Conservation (phyloP, 2,113 vertebrate genomes). For the Pavo muticus region DNA sequence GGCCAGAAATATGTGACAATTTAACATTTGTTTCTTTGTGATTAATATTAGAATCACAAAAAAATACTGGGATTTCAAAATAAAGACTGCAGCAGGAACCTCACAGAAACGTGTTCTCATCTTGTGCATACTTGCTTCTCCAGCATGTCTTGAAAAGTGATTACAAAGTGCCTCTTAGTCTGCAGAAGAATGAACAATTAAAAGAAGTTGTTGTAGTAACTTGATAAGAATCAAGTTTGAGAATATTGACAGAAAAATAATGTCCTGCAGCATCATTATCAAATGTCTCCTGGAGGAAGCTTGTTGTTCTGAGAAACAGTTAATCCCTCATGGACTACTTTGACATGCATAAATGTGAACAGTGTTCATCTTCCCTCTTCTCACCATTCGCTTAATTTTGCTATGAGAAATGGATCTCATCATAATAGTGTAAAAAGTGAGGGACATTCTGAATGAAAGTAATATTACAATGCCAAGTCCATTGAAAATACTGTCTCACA, state of each 20-base stretch:
- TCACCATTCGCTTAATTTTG: neutral
- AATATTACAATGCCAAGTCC: neutral
- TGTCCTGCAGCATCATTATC: neutral
- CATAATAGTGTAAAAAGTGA: neutral
- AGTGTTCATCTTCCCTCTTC: neutral
- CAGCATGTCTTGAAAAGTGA: neutral
- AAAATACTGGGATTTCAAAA: neutral
- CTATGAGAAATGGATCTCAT: neutral
- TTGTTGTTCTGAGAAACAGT: neutral
- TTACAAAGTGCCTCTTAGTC: neutral
- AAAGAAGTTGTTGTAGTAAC: neutral
- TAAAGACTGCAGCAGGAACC: neutral
- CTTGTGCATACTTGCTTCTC: neutral
- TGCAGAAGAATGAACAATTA: neutral
- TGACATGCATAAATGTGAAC: neutral
- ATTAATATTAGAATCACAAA: neutral
- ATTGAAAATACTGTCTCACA: neutral
- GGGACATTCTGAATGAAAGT: neutral
- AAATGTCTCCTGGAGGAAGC: neutral
- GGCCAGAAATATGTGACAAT: neutral
- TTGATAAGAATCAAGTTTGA: neutral
- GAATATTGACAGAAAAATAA: neutral
- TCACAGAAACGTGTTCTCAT: neutral
- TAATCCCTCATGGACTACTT: neutral
- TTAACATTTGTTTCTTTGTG: neutral